Evolutionary conservation across 92 coral and sea anemone species (phyloP).

Genomic region (Epizoanthus illoricatus): DNA sequence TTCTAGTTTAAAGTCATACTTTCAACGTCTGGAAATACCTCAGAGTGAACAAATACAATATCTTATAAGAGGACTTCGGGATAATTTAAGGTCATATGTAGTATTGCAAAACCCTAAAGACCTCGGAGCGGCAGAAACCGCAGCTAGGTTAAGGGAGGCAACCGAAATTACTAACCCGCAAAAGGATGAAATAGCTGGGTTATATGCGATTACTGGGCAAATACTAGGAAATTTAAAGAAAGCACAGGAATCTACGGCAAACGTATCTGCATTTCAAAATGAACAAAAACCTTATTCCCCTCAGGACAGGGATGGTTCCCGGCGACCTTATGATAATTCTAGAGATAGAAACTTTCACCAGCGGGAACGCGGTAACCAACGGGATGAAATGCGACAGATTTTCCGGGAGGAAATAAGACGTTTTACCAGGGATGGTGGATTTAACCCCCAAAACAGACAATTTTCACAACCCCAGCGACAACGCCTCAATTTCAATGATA

Average conservation of each 20-base stretch:
- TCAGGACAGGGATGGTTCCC: not conserved
- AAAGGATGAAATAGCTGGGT: too few species aligned
- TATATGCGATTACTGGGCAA: too few species aligned
- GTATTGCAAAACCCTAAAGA: not conserved
- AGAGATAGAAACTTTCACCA: not conserved
- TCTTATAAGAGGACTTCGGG: not conserved
- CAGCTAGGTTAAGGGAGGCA: slow-evolving; percentile 4
- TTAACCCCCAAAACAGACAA: not conserved
- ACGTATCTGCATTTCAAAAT: not conserved
- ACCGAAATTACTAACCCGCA: not conserved
- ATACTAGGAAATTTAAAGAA: too few species aligned
- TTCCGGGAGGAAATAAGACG: too few species aligned
- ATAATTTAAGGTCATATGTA: not conserved
- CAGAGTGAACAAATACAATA: not conserved
- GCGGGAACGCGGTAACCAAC: not conserved
- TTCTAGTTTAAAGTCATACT: not conserved
- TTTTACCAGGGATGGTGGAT: too few species aligned
- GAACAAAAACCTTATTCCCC: not conserved
- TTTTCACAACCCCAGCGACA: not conserved
- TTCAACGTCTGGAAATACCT: not conserved
- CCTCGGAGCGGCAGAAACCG: slow-evolving; percentile 4
- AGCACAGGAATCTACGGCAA: not conserved
- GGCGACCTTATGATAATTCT: too few species aligned
- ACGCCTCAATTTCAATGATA: not conserved
- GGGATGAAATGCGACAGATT: too few species aligned